These are phyloP conservation scores for Drosophila leontia DNA, from an alignment of 1,140 invertebrate species.

Conservation along the genomic window DNA sequence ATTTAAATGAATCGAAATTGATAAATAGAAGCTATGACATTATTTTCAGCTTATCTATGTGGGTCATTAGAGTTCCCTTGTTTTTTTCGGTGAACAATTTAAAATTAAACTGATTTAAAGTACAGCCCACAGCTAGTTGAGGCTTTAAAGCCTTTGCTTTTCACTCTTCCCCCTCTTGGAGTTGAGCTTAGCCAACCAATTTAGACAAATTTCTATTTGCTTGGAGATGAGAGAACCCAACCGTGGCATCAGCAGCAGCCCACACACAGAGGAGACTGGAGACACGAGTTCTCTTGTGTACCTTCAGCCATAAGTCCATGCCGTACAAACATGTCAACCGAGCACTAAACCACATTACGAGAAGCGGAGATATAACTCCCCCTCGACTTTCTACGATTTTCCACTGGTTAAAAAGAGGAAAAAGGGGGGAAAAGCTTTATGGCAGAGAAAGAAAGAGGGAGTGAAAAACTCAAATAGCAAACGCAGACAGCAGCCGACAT, in stretches of 20 bases:
- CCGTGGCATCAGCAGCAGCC: conserved; percentile 30
- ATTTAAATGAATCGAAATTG: conserved; percentile 7
- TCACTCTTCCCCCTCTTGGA: not conserved
- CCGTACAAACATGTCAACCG: conserved; percentile 51
- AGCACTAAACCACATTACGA: conserved; percentile 53
- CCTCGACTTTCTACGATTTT: conserved; percentile 6
- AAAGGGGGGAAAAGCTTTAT: conserved; percentile 13
- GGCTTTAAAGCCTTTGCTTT: conserved; percentile 9
- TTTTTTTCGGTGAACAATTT: not conserved
- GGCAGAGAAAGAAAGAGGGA: not conserved
- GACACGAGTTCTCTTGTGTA: conserved; percentile 45
- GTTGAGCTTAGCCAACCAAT: conserved; percentile 39
- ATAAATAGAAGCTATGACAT: not conserved
- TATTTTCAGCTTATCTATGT: conserved; percentile 11
- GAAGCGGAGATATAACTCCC: conserved; percentile 24
- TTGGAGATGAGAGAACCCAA: conserved; percentile 18
- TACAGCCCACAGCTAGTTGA: conserved; percentile 4
- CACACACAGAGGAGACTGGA: conserved; percentile 33
- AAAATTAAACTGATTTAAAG: conserved; percentile 3
- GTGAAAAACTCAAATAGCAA: conserved; percentile 37
- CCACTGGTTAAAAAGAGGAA: conserved; percentile 7
- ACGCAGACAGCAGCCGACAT: conserved; percentile 43
- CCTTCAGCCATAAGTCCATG: conserved; percentile 46
- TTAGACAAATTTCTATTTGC: conserved; percentile 50
- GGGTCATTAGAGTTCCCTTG: not conserved